Conservation (phyloP, 2,888 invertebrate genomes). For the Branchellion lobata region DNA sequence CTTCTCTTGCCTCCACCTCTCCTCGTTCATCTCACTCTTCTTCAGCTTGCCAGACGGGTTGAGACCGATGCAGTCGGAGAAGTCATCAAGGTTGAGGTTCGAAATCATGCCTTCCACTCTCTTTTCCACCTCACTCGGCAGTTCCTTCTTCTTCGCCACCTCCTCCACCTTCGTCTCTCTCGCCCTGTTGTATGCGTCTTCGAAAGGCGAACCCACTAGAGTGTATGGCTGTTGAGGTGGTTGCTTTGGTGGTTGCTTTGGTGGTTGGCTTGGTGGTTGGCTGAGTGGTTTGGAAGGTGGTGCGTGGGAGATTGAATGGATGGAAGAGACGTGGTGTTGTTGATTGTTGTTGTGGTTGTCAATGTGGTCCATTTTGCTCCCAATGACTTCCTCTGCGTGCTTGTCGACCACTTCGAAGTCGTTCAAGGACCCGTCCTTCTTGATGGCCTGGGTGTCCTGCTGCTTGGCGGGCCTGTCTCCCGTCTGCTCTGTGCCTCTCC, state of each 20-base stretch:
- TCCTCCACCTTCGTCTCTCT: neutral
- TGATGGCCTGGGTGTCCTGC: no score
- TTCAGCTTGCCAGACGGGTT: neutral
- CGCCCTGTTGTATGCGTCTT: neutral
- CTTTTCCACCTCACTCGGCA: neutral
- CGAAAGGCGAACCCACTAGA: neutral
- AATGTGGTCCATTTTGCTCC: no score
- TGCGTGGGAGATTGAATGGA: no score
- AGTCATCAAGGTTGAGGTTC: conserved; percentile 2
- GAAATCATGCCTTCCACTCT: neutral
- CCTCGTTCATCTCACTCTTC: neutral
- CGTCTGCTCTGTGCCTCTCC: no score
- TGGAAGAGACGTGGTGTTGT: no score
- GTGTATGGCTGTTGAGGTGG: neutral
- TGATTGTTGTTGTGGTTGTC: no score
- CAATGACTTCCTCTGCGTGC: neutral
- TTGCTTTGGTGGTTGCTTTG: neutral
- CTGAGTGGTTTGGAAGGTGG: neutral
- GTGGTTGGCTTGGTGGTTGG: neutral
- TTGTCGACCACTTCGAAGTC: neutral
- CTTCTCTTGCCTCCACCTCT: neutral
- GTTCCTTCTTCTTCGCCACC: neutral
- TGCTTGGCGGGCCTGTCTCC: no score
- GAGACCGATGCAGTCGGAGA: neutral
- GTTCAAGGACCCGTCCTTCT: neutral